phyloP scores from a whole-genome alignment of 1,140 invertebrate species.

The Phocides pigmalion region DNA sequence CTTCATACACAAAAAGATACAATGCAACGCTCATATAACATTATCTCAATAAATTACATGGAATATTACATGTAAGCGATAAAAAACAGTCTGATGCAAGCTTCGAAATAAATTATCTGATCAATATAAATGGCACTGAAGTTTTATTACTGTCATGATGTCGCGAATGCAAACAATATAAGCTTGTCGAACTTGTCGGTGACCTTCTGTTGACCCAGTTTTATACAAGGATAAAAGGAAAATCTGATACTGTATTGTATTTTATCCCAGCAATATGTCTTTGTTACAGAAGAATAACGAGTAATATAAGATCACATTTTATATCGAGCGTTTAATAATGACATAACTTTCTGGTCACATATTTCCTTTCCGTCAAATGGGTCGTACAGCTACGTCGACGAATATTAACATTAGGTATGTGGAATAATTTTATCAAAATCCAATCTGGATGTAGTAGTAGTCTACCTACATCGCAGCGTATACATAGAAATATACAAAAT shows the following conservation, averaged over 20 bases:
- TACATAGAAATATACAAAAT: no score
- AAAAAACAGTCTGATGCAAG: not conserved
- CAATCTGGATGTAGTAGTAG: no score
- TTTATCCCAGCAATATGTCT: slow-evolving; percentile 20
- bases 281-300: not conserved
- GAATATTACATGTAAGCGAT: not conserved
- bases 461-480: no score
- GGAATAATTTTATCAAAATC: no score
- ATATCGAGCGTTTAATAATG: slow-evolving; percentile 3
- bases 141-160: slow-evolving; percentile 7
- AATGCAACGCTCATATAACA: no score
- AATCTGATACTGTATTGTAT: slow-evolving; percentile 14
- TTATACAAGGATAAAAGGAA: slow-evolving; percentile 34
- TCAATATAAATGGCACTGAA: not conserved
- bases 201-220: slow-evolving; percentile 39
- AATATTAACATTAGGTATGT: no score
- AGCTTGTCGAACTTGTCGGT: slow-evolving; percentile 34
- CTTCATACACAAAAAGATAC: no score
- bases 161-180: slow-evolving; percentile 21
- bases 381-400: no score
- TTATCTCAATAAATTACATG: no score
- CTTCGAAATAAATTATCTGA: not conserved
- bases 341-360: not conserved
- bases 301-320: not conserved
- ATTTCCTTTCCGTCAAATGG: no score